phyloP scores from a whole-genome alignment of 2,113 vertebrate genomes.

The Limanda limanda region DNA sequence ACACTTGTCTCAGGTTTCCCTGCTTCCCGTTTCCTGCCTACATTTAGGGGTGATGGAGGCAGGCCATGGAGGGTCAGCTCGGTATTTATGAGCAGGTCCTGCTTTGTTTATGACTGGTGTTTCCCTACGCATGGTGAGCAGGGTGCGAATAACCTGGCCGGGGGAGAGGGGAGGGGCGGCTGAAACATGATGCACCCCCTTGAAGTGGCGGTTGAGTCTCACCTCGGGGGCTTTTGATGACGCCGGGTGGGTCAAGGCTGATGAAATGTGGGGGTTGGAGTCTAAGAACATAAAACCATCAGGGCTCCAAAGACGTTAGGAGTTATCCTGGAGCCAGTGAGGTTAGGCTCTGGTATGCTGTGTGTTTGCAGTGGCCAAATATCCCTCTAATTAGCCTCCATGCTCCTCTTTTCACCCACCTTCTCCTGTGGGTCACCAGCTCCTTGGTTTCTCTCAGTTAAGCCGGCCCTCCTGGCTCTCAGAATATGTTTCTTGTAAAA shows the following conservation, averaged over 20 bases:
- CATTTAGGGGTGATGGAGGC: constrained; percentile 37
- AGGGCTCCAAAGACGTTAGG: constrained; percentile 2
- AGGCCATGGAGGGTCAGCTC: constrained; percentile 29
- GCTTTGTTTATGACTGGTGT: constrained; percentile 66
- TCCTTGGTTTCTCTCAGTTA: neutral
- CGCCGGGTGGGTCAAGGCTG: constrained; percentile 22
- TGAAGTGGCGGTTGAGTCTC: constrained; percentile 53
- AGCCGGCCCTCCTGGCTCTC: constrained; percentile 17
- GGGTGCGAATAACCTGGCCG: constrained; percentile 32
- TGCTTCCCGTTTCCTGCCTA: constrained; percentile 37
- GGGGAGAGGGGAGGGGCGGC: neutral
- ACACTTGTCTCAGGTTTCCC: constrained; percentile 54
- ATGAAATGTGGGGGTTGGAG: neutral
- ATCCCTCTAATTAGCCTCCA: constrained; percentile 28
- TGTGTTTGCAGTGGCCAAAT: constrained; percentile 53
- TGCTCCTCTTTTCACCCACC: constrained; percentile 1
- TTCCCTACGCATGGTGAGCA: constrained; percentile 63
- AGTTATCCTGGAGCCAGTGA: constrained; percentile 22
- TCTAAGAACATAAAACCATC: constrained; percentile 33
- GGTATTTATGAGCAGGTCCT: constrained; percentile 59
- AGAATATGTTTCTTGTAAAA: constrained; percentile 20
- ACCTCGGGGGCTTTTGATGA: constrained; percentile 43
- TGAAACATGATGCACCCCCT: constrained; percentile 53
- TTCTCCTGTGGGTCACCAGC: neutral
- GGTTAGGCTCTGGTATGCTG: constrained; percentile 49